A percentile compares a stretch with the other conserved stretches of the same genome.
phyloP scores from a whole-genome alignment of 2,797 vertebrate genomes.

The Lepilemur ruficaudatus region DNA sequence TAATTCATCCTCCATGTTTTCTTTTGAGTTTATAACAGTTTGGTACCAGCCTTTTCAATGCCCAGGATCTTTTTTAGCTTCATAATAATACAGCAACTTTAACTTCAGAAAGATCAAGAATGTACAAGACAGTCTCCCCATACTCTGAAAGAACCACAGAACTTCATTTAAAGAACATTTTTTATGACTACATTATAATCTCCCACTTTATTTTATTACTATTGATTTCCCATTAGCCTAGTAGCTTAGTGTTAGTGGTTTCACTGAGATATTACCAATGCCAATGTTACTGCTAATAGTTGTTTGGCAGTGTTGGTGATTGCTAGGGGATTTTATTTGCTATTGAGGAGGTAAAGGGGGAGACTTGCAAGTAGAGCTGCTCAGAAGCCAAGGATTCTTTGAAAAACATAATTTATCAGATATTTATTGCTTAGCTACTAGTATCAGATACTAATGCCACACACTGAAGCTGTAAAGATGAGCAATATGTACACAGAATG shows the following conservation, averaged over 20 bases:
- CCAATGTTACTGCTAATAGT: not conserved
- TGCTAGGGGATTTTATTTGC: not conserved
- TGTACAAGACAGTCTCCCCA: not conserved
- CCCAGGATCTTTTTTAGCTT: not conserved
- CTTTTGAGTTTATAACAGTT: not conserved
- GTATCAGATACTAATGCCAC: not conserved
- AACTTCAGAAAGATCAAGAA: constrained; percentile 3
- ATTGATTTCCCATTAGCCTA: not conserved
- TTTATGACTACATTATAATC: constrained; percentile 19
- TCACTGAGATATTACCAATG: not conserved
- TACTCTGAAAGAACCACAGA: not conserved
- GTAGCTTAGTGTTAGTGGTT: not conserved
- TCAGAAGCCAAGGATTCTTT: constrained; percentile 21
- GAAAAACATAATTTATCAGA: not conserved
- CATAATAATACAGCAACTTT: not conserved
- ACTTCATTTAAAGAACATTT: constrained; percentile 19
- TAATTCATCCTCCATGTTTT: not conserved
- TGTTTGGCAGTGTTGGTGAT: constrained; percentile 5
- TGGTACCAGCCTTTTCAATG: not conserved
- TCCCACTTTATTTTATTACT: constrained; percentile 28
- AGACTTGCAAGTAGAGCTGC: not conserved
- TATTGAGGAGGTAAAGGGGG: not conserved
- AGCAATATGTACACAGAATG: not conserved
- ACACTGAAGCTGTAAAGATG: not conserved
- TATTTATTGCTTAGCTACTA: not conserved